Evolutionary conservation across 2,113 vertebrate species (phyloP), one percentile per base, ranked within the genome.

Genomic region (Coracopsis vasa): DNA sequence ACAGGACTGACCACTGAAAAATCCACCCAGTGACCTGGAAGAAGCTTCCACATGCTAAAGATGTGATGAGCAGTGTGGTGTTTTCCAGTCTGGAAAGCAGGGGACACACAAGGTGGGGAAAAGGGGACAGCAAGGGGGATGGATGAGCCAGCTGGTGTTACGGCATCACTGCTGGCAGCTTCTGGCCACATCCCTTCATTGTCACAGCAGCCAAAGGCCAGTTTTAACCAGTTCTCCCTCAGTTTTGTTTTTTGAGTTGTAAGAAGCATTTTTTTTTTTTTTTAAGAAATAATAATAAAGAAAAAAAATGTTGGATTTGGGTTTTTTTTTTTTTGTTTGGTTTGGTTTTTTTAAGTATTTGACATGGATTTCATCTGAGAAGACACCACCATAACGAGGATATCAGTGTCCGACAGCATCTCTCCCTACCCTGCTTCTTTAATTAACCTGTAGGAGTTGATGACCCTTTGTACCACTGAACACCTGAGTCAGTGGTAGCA

Each of bases 71-170:
- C 24, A 29, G 15, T 9, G 31, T 10, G 31, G 23, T 9, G 17
- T 19, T n/a, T 17, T 41, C 65, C 45, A 62, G 42, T 13, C 33
- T 77, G 48, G 25, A 44, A 72, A 70, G 60, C 17, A 74, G 14
- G 21, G 6, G 50, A 37, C 17, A 58, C 0, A 0, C 6, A 35
- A n/a, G 11, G 21, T 45, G 16, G 12, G 29, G 14, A 65, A 16
- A 72, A 39, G 39, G 15, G 47, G 13, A 88, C 18, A 28, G 10
- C 0, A 2, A 83, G 9, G 11, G 14, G n/a, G 2, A 61, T 8
- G 4, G 13, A 41, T 15, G 42, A 74, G 19, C 19, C 35, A 28
- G 14, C 7, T 72, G 65, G 29, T 58, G 17, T 29, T 24, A 44
- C 19, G 8, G 33, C 58, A 42, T 29, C 27, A 29, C 35, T 33